Evolutionary conservation across 2,113 vertebrate genomes (phyloP), one percentile per base, ranked within the genome.

Genomic region (Otis tarda): DNA sequence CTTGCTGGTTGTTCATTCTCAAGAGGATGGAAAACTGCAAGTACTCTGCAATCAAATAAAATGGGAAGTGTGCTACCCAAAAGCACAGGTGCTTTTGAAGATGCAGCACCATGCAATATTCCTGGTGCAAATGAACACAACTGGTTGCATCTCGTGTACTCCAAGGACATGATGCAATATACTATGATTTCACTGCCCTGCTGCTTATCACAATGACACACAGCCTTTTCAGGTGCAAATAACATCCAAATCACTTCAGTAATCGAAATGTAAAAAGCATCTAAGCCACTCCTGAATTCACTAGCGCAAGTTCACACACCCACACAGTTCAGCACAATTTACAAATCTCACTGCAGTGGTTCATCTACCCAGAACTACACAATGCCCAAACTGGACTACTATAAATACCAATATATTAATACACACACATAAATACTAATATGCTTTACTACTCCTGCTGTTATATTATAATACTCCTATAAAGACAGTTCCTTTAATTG

Each of bases 171-270:
- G 22, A 68, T 43, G 35, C 45, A 82, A 76, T 20, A 69, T 5
- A 35, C 25, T 35, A 15, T 2, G 24, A 83, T 81, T 96, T 92
- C 80, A 69, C 37, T 77, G 55, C 41, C 52, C 75, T 63, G 30
- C 68, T 92, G 83, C 61, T 97, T 52, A 87, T 47, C 67, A 68
- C 28, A 88, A 35, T 30, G 76, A 3, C 59, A 63, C 45, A 57
- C 13, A 65, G 41, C 37, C 73, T 87, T 84, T 84, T 92, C 77
- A 92, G 60, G 86, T 83, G 83, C 71, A 86, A 95, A 88, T 83
- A 71, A 81, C 7, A 2, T 33, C 50, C 59, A 91, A 91, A 91
- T 86, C 59, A 47, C 60, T 91, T 80, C 10, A 19, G 78, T 83
- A 91, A 91, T 50, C 95, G 70, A 87, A 78, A 91, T 5, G 39